phyloP scores from a whole-genome alignment of 1,140 invertebrate species.

The Bombyx mori region ASM3026992v2 NC_085113.1:9501501-9502000 shows the following conservation, averaged over 20 bases:
- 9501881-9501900: constrained; percentile 29
- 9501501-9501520: not conserved
- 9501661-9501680: constrained; percentile 5
- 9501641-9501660: constrained; percentile 6
- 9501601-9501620: constrained; percentile 48
- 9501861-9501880: constrained; percentile 36
- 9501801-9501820: constrained; percentile 7
- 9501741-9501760: constrained; percentile 24
- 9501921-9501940: constrained; percentile 42
- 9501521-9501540: not conserved
- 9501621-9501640: constrained; percentile 55
- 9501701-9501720: constrained; percentile 41
- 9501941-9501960: constrained; percentile 34
- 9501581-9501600: constrained; percentile 45
- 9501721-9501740: constrained; percentile 51
- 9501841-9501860: constrained; percentile 20
- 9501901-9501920: constrained; percentile 19
- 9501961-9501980: constrained; percentile 35
- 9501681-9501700: constrained; percentile 25
- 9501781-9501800: constrained; percentile 23
- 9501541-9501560: constrained; percentile 23
- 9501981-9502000: constrained; percentile 40
- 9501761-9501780: constrained; percentile 34
- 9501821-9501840: constrained; percentile 31
- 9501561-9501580: constrained; percentile 42